Evolutionary conservation across 2,888 invertebrate species (phyloP), one percentile per base, ranked within the genome.

Genomic region (Siphlonurus alternatus): DNA sequence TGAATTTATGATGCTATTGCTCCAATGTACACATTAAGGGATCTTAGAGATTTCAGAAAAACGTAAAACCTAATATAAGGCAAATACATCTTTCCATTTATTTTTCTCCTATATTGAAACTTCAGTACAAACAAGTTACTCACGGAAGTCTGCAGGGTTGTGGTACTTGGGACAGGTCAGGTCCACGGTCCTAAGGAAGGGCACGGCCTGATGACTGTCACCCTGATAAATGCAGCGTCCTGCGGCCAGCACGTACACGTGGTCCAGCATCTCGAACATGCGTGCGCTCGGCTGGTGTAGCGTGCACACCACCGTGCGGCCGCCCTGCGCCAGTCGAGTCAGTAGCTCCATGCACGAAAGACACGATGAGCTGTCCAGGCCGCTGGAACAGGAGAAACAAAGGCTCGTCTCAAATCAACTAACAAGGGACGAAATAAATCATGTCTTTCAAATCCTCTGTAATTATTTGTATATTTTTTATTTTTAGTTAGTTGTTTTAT

Each of bases 61-160:
- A n/a, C n/a, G n/a, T n/a, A n/a, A n/a, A n/a, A n/a, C n/a, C n/a
- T n/a, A n/a, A n/a, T n/a, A n/a, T n/a, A n/a, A n/a, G n/a, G n/a
- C n/a, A n/a, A n/a, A n/a, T n/a, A n/a, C n/a, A n/a, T n/a, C n/a
- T n/a, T n/a, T n/a, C n/a, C n/a, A n/a, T n/a, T n/a, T n/a, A n/a
- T n/a, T n/a, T n/a, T n/a, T n/a, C n/a, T n/a, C n/a, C n/a, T n/a
- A n/a, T n/a, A n/a, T n/a, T n/a, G n/a, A n/a, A n/a, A n/a, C n/a
- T n/a, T n/a, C n/a, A n/a, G n/a, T n/a, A n/a, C n/a, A n/a, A n/a
- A n/a, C n/a, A n/a, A n/a, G n/a, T n/a, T 38, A 38, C 74, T 73
- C 71, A 81, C 81, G 76, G 72, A 79, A 83, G 72, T 83, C 83
- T n/a, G 82, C 81, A 2, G 83, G 82, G 70, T 83, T 83, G 72